Evolutionary conservation across 2,888 invertebrate genomes (phyloP), one percentile per base, ranked within the genome.

Genomic region (Tenthredo scrophulariae): DNA sequence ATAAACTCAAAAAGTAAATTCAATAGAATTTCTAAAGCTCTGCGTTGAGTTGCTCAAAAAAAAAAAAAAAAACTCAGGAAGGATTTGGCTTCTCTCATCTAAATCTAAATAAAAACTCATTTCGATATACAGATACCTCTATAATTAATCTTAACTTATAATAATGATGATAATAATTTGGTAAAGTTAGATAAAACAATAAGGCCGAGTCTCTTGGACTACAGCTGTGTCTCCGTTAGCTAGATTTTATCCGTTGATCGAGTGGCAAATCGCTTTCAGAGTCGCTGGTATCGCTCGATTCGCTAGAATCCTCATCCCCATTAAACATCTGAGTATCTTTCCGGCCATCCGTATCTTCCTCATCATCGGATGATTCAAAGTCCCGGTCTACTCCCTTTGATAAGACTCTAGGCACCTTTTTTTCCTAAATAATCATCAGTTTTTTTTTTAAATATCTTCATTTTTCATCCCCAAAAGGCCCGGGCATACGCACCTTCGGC

Each of bases 231-330:
- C 80, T 83, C 87, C 85, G 89, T 90, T 90, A 91, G 87, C 90
- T 91, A 37, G 87, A 84, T 15, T 85, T 67, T 10, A 91, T 87
- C 74, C 91, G 88, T 87, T 89, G 88, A 43, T 90, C 87, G 9
- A 91, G 85, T 13, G 91, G 91, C 85, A 90, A 86, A 88, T 92
- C 92, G 87, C 91, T 92, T 22, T 92, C 91, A 10, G 91, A 91
- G 84, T 91, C 91, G 85, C 92, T 92, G 1, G 91, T 91, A 54
- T 89, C 88, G 50, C 87, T 86, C 65, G 77, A 85, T 74, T 75
- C 86, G 15, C 37, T 85, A 9, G 84, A 85, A 80, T 89, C 90
- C 22, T 89, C 88, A 26, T 89, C 88, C 29, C 67, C 33, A n/a
- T 10, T 46, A 0, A 7, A 13, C 22, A 18, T 26, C 46, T 7